phyloP scores from a whole-genome alignment of 2,113 vertebrate genomes.

The Gnathonemus echidnorhynchus region DNA sequence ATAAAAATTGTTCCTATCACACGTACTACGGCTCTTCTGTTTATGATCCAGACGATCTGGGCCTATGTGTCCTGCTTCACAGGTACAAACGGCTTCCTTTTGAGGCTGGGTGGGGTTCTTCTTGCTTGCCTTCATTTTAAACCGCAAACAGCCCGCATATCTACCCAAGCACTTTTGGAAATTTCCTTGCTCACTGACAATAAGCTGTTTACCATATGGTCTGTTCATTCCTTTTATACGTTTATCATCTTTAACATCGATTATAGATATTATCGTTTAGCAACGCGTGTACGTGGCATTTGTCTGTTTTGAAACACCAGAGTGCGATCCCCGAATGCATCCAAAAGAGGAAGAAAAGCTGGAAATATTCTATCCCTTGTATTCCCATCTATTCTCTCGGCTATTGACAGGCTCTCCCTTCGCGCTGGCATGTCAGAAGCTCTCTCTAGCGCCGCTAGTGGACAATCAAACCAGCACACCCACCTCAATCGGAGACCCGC shows the following conservation, averaged over 20 bases:
- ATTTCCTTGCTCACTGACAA: background rate
- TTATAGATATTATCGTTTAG: background rate
- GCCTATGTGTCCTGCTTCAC: background rate
- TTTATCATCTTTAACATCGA: background rate
- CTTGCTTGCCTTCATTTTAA: background rate
- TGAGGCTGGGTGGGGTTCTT: background rate
- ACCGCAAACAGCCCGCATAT: background rate
- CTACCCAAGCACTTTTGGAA: background rate
- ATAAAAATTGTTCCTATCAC: background rate
- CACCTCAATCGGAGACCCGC: slow-evolving; percentile 75
- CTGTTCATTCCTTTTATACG: background rate
- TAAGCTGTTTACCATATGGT: background rate
- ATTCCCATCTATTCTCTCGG: slow-evolving; percentile 62
- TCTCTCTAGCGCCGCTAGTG: slow-evolving; percentile 90
- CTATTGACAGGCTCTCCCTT: slow-evolving; percentile 71
- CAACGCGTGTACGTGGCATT: background rate
- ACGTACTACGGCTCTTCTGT: background rate
- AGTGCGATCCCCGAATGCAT: background rate
- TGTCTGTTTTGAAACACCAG: background rate
- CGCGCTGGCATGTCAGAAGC: slow-evolving; percentile 55
- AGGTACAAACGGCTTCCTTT: background rate
- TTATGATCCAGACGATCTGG: background rate
- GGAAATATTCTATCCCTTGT: background rate
- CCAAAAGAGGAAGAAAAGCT: background rate
- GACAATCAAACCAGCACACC: slow-evolving; percentile 77